These are phyloP conservation scores for Notolepis coatsorum DNA, from an alignment of 2,797 vertebrate genomes.

Conservation along the genomic window DNA sequence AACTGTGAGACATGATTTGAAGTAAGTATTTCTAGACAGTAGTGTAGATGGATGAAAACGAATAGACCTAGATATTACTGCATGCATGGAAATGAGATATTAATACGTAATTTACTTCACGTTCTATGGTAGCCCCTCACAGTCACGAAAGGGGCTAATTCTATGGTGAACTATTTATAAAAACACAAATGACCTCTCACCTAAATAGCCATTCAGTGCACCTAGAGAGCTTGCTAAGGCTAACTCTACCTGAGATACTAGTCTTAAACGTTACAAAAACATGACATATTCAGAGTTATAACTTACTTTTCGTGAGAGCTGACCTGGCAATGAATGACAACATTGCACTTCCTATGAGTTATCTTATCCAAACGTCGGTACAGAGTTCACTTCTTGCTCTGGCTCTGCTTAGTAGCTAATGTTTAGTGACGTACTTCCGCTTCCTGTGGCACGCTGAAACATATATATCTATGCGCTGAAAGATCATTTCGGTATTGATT, in stretches of 20 bases:
- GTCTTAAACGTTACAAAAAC: neutral
- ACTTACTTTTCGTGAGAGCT: constrained; percentile 68
- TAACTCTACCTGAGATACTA: neutral
- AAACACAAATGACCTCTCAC: constrained; percentile 47
- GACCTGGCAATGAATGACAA: constrained; percentile 54
- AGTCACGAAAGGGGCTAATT: neutral
- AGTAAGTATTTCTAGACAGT: no score
- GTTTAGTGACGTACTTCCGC: no score
- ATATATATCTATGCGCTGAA: no score
- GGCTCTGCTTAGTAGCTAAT: no score
- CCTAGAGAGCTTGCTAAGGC: neutral
- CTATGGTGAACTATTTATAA: neutral
- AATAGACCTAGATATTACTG: no score
- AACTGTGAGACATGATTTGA: no score
- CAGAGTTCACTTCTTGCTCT: no score
- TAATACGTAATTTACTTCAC: neutral
- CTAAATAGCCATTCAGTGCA: neutral
- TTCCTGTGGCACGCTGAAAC: no score
- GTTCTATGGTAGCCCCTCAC: neutral
- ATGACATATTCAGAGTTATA: neutral
- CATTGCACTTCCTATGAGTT: constrained; percentile 52
- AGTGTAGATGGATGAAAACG: no score
- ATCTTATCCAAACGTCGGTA: no score
- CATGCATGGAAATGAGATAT: no score
- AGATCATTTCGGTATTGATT: no score